Evolutionary conservation across 2,888 invertebrate species (phyloP), one percentile per base, ranked within the genome.

Genomic region (Dermolepida albohirtum): DNA sequence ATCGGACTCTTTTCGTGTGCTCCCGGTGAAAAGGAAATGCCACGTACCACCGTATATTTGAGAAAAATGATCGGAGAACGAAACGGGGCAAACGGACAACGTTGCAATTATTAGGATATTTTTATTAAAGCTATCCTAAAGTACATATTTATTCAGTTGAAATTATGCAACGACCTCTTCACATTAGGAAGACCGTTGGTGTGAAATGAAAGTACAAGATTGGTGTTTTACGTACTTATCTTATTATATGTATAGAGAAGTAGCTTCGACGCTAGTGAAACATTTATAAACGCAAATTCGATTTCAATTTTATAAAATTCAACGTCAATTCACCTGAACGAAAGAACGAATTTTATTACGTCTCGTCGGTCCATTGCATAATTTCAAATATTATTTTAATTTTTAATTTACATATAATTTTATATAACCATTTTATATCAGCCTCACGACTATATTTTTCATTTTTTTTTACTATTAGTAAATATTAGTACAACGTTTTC

Each of bases 161-260:
- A 78, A 78, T 76, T 78, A 80, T 80, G 78, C 78, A 80, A 79
- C 79, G 80, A 80, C 77, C 14, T 50, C 22, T 41, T 44, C 17
- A 17, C 39, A 50, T 51, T 27, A 27, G 65, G 52, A 65, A 65
- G 65, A 65, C 65, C 43, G 11, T 57, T 29, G 41, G 41, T 41
- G 43, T 50, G 41, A 40, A 52, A 52, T 29, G 17, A 27, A 43
- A 59, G 22, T 50, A 6, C 16, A 67, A 67, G 51, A 62, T 67
- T 74, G 72, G 69, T 70, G 71, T 67, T 69, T 66, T 40, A 47
- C 54, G 59, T 62, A 62, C 47, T 62, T 62, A 62, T 16, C 1
- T 62, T 34, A n/a, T 47, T 47, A 27, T 29, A 29, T 44, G n/a
- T 27, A 12, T 55, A 51, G 40, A 40, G 11, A 7, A 44, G 41